phyloP scores from a whole-genome alignment of 2,888 invertebrate species.

The Eugnorisma glareosa region DNA sequence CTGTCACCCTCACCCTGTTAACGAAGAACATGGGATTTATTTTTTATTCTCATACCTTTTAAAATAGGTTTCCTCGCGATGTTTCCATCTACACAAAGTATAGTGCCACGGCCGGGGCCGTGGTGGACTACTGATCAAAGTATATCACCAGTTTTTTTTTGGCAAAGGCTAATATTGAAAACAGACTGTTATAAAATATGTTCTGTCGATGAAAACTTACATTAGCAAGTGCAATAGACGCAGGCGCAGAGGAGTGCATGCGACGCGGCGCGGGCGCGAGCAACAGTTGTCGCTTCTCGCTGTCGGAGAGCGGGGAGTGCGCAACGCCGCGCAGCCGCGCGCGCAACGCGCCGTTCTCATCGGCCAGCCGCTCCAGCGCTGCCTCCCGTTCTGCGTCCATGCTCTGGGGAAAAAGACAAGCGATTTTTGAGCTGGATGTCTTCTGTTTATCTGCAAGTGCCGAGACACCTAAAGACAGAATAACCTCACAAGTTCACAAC shows the following conservation, averaged over 20 bases:
- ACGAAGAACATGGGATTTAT: not conserved
- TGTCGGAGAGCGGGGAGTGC: conserved; percentile 95
- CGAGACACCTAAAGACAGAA: too few relatives aligned
- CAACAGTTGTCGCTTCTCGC: conserved; percentile 95
- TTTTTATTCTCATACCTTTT: not conserved
- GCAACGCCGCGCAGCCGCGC: conserved; percentile 94
- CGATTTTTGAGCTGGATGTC: not conserved
- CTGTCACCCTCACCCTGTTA: conserved; percentile 89
- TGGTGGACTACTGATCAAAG: not conserved
- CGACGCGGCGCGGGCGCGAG: conserved; percentile 92
- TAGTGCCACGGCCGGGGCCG: not conserved
- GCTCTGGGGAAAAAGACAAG: conserved; percentile 73
- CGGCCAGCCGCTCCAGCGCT: conserved; percentile 92
- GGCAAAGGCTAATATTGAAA: too few relatives aligned
- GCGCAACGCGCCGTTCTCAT: conserved; percentile 94
- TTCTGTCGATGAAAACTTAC: conserved; percentile 68
- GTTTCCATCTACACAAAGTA: not conserved
- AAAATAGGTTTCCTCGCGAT: not conserved
- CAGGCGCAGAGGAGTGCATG: conserved; percentile 95
- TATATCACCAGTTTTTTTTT: too few relatives aligned
- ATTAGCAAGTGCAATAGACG: conserved; percentile 93
- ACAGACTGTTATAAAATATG: not conserved
- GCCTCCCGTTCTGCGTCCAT: conserved; percentile 91
- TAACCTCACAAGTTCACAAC: too few relatives aligned
- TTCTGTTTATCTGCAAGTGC: not conserved